A percentile compares a stretch with the other conserved stretches of the same genome.
Conservation (phyloP, 2,113 vertebrate genomes). For the Pristiophorus japonicus region DNA sequence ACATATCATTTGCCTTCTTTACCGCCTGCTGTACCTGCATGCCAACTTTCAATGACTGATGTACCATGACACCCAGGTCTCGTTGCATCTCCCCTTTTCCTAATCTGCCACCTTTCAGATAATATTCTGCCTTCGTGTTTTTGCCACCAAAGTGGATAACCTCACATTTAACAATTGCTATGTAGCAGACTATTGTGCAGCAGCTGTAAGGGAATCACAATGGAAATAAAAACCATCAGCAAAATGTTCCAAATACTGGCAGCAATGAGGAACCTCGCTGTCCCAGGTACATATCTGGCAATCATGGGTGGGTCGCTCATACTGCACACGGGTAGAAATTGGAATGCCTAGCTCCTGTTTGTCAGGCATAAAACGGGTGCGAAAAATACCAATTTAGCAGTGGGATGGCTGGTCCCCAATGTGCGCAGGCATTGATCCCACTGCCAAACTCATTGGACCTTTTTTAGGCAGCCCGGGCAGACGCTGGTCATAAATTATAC, state of each 20-base stretch:
- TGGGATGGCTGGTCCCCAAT: background rate
- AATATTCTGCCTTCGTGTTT: no score
- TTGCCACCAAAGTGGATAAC: no score
- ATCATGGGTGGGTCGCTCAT: background rate
- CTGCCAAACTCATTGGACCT: background rate
- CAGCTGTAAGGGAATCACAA: background rate
- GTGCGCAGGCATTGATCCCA: background rate
- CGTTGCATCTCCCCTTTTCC: no score
- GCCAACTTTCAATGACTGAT: no score
- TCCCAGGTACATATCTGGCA: background rate
- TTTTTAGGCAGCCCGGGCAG: background rate
- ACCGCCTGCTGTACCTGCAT: no score
- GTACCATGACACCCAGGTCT: no score
- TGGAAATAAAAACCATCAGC: background rate
- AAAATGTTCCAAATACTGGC: background rate
- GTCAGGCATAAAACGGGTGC: background rate
- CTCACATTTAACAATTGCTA: background rate
- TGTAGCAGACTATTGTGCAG: background rate
- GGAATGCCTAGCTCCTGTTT: background rate
- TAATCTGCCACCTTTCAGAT: no score
- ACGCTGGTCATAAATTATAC: background rate
- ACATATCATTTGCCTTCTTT: no score
- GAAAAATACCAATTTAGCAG: background rate
- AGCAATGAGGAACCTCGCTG: background rate
- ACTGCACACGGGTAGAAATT: background rate